Base-by-base conservation (phyloP, 2,888 invertebrate species). In the Timema cristinae region DNA sequence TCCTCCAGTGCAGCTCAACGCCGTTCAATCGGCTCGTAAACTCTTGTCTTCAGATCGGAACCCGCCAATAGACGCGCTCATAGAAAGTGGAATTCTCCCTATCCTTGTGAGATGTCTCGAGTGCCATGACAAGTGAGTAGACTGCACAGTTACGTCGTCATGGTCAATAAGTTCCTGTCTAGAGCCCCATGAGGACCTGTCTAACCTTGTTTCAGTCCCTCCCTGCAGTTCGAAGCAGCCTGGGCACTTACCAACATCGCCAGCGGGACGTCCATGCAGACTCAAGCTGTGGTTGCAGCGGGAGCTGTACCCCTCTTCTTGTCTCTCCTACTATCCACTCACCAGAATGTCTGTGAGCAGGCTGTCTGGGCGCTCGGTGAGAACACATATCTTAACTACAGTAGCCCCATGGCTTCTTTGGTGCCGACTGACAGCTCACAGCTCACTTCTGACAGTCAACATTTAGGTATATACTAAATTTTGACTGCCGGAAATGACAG, bases 201-300 rank as follows among this genome's bases (percentile, higher is more conserved):
- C 32, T 32, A 32, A 1, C 32, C 32, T 48, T 71, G 32, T 72
- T 74, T 2, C 50, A 92, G 92, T 81, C 93, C 96, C 68, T 89
- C 92, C 76, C 85, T 98, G 78, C 97, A 98, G 82, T 98, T 98
- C 81, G 98, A 98, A 85, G 96, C 97, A 52, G 96, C 98, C 7
- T 98, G 97, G 98, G 97, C 97, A 67, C 84, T 98, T 78, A 98
- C 97, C 78, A 98, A 98, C 81, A 98, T 98, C 79, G 97, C 97
- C 10, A 94, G 94, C 74, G 97, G 97, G 72, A 97, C 95, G 71
- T 95, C 97, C 8, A 88, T 90, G 78, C 97, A 98, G 85, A 98
- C 97, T 85, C 87, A 90, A 82, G 88, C 93, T 79, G 97, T 98
- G 71, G 96, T 98, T 8, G 88, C 89, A 76, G 95, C 96, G 48